phyloP scores from a whole-genome alignment of 2,113 vertebrate species.

The Vidua chalybeata region DNA sequence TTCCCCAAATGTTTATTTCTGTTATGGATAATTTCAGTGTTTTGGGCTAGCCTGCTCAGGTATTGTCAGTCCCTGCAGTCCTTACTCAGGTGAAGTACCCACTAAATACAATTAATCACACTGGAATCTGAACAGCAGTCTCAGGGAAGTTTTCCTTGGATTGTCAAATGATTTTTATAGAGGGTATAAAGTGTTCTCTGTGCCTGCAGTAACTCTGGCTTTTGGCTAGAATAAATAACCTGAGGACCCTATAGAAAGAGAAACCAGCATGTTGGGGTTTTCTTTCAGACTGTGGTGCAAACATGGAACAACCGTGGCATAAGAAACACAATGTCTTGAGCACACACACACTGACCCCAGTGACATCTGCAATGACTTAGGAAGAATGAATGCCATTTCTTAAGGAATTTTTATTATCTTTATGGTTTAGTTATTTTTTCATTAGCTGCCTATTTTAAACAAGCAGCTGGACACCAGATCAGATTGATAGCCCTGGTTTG shows the following conservation, averaged over 20 bases:
- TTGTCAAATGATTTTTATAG: constrained; percentile 16
- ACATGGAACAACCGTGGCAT: fast-evolving
- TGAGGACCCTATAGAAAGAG: neutral
- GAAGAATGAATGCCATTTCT: neutral
- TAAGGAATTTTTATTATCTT: neutral
- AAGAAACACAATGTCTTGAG: neutral
- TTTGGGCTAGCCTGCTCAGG: neutral
- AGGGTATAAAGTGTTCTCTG: neutral
- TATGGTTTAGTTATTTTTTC: neutral
- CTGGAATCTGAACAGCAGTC: neutral
- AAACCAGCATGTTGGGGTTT: neutral
- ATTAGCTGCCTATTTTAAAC: neutral
- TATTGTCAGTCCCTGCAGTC: neutral
- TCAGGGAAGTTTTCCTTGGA: neutral
- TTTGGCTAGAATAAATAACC: neutral
- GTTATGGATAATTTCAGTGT: neutral
- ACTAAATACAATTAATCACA: neutral
- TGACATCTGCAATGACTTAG: neutral
- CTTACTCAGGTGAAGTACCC: neutral
- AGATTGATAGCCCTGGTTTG: neutral
- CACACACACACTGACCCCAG: fast-evolving
- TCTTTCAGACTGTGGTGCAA: neutral
- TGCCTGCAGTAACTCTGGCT: neutral
- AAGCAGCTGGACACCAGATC: neutral
- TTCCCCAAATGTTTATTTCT: neutral